Percentiles rank a stretch among this genome's conserved stretches.
These are phyloP conservation scores for Okamejei kenojei DNA, from an alignment of 2,797 vertebrate species.

Conservation along the genomic window DNA sequence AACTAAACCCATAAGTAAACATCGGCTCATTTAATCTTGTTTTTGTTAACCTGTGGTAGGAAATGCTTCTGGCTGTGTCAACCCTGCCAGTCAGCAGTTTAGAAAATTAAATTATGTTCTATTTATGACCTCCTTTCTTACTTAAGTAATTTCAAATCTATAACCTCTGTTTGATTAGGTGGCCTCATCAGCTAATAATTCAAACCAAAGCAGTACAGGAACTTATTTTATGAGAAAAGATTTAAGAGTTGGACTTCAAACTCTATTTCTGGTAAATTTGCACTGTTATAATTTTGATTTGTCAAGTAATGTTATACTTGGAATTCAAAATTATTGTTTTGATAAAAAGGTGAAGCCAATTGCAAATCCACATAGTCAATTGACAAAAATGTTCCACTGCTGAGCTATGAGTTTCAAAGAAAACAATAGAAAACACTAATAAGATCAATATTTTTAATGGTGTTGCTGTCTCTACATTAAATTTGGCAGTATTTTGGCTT, in stretches of 20 bases:
- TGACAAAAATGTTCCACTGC: not conserved
- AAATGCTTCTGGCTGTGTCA: not conserved
- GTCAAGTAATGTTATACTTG: not conserved
- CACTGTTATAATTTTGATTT: not conserved
- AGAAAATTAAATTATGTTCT: not conserved
- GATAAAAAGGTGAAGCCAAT: not conserved
- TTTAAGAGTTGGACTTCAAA: not conserved
- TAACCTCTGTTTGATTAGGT: not conserved
- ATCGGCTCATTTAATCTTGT: not conserved
- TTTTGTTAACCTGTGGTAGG: not conserved
- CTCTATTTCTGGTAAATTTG: not conserved
- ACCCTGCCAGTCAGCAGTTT: not conserved
- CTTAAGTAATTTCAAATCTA: not conserved
- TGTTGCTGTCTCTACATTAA: not conserved
- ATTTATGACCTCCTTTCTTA: not conserved
- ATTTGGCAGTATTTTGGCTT: not conserved
- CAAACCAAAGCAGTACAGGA: not conserved
- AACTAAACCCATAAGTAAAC: not conserved
- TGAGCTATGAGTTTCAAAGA: not conserved
- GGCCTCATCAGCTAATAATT: not conserved
- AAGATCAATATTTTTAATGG: not conserved
- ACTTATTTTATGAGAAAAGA: not conserved
- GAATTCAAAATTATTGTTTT: not conserved
- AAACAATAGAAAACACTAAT: constrained; percentile 31
- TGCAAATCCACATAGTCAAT: constrained; percentile 14